Evolutionary conservation across 64 coral and sea anemone genomes (phyloP).

Genomic region (Pocillopora verrucosa): DNA sequence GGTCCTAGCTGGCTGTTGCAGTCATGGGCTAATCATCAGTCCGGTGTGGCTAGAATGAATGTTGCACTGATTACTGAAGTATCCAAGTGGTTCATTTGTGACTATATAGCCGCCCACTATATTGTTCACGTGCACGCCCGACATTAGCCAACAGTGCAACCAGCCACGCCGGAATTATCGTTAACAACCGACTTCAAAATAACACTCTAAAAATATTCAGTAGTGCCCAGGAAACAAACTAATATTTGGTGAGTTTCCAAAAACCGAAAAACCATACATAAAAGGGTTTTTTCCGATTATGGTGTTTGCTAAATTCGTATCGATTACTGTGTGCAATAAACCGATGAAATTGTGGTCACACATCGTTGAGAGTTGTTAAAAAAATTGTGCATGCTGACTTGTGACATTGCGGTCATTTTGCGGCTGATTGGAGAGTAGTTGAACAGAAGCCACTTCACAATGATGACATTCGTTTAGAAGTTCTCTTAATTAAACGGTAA

Average conservation of each 20-base stretch:
- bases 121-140: slow-evolving; percentile 48
- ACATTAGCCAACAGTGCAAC: slow-evolving; percentile 22
- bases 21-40: neutral
- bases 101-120: slow-evolving; percentile 45
- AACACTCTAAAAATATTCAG: slow-evolving; percentile 23
- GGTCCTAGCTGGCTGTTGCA: slow-evolving; percentile 1
- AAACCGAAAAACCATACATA: slow-evolving; percentile 6
- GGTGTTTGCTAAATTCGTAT: neutral
- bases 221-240: neutral
- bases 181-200: neutral
- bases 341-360: slow-evolving; percentile 29
- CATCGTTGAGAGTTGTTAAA: slow-evolving; percentile 21
- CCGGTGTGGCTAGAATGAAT: slow-evolving; percentile 9
- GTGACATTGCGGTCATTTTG: slow-evolving; percentile 15
- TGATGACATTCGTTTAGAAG: slow-evolving; percentile 6
- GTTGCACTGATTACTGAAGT: slow-evolving; percentile 47
- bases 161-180: slow-evolving; percentile 44
- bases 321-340: slow-evolving; percentile 19
- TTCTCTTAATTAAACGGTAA: slow-evolving; percentile 31
- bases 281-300: slow-evolving; percentile 8
- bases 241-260: slow-evolving; percentile 27
- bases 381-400: slow-evolving; percentile 32
- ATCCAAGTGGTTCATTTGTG: slow-evolving; percentile 33
- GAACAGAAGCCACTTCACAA: slow-evolving; percentile 1
- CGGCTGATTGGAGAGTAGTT: neutral